These are phyloP conservation scores for Tipula lateralis DNA, from an alignment of 2,888 invertebrate genomes.

Conservation along the genomic window DNA sequence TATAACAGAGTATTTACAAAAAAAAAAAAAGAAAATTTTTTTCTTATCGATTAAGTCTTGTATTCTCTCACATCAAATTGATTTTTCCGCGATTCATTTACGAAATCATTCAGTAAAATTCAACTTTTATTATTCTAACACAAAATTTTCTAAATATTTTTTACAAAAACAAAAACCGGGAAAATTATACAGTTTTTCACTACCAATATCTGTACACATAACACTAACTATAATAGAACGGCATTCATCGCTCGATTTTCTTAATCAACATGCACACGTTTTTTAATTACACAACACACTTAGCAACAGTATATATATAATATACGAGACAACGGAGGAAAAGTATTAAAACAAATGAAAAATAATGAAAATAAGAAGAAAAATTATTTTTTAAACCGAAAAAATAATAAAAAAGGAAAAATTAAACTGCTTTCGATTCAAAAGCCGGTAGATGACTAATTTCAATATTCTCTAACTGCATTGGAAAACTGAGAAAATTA, in stretches of 20 bases:
- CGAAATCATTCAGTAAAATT: background rate
- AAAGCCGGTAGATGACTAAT: slow-evolving; percentile 26
- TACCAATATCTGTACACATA: background rate
- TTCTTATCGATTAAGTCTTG: background rate
- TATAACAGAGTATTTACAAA: background rate
- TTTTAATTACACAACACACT: background rate
- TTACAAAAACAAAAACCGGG: background rate
- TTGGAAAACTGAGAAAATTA: background rate
- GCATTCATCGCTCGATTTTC: background rate
- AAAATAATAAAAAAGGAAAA: slow-evolving; percentile 25
- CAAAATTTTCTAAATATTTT: background rate
- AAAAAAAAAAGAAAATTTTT: background rate
- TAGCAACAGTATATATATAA: background rate
- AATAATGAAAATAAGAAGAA: background rate
- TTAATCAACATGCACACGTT: background rate
- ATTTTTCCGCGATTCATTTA: slow-evolving; percentile 19
- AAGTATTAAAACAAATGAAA: background rate
- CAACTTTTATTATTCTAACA: slow-evolving; percentile 20
- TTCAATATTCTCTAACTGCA: background rate
- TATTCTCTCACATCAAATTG: slow-evolving; percentile 13
- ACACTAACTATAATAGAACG: background rate
- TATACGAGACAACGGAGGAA: too few species aligned
- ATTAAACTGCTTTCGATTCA: slow-evolving; percentile 25
- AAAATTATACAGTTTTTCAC: background rate
- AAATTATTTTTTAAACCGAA: background rate